Conservation (phyloP, 2,888 invertebrate species). For the Marronus borbonicus region DNA sequence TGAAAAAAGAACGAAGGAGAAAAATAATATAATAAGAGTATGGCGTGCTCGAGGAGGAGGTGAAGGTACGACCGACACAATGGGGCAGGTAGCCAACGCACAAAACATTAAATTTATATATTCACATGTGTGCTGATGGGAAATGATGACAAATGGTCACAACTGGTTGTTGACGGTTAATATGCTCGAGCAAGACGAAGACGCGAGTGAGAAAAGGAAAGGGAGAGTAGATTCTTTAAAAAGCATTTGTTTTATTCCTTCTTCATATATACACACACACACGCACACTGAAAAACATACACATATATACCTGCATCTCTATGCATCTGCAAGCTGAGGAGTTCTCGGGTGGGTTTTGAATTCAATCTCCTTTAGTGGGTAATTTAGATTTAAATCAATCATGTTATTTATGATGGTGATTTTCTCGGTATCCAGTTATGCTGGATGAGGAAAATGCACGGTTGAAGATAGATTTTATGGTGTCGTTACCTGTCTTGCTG, state of each 20-base stretch:
- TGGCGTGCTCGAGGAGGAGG: conserved; percentile 11
- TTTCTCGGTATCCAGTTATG: conserved; percentile 37
- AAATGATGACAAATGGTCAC: conserved; percentile 45
- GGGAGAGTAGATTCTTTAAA: conserved; percentile 16
- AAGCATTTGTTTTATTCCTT: conserved; percentile 28
- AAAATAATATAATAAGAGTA: conserved; percentile 12
- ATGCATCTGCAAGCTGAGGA: not conserved
- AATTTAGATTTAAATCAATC: conserved; percentile 45
- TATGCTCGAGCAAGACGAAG: not conserved
- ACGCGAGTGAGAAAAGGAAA: not conserved
- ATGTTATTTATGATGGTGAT: conserved; percentile 33
- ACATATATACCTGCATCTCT: conserved; percentile 5
- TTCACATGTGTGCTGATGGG: conserved; percentile 43
- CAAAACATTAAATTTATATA: conserved; percentile 42
- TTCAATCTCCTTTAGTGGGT: conserved; percentile 36
- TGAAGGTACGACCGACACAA: conserved; percentile 22
- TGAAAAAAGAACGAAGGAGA: not conserved
- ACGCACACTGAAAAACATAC: not conserved
- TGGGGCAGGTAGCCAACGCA: conserved; percentile 39
- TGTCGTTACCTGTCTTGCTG: not conserved
- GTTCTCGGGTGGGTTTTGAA: conserved; percentile 5
- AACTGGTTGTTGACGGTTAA: conserved; percentile 38
- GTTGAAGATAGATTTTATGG: conserved; percentile 16
- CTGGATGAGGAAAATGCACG: not conserved
- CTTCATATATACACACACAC: not conserved